Base-by-base conservation (phyloP, 2,888 invertebrate genomes). In the Mythimna vitellina region DNA sequence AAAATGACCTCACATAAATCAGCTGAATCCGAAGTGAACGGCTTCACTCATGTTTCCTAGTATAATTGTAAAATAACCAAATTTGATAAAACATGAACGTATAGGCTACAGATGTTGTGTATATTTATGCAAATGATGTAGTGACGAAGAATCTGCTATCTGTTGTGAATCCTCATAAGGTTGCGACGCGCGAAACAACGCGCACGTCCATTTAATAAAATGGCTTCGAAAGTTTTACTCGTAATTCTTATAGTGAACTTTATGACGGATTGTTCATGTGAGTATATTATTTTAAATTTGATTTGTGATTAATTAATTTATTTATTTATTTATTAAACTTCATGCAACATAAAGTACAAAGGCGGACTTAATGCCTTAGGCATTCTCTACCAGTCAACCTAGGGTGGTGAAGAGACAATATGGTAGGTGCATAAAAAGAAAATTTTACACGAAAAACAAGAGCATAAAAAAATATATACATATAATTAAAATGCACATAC, bases 201-300 rank as follows among this genome's bases (percentile, higher is more conserved):
- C 78, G 65, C 63, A 49, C 56, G 65, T 68, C 35, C 10, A 8
- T 58, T 49, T 6, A 17, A 14, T 57, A 73, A 67, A 72, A 78
- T 83, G 80, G 70, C 49, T 72, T 75, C 63, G 3, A 72, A 76
- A 73, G 73, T 22, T 35, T 65, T 78, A 3, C 62, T 78, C 1
- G 29, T 77, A n/a, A 53, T 81, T 29, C 1, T 82, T 65, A 22
- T 77, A 51, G 64, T 86, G 60, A 70, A n/a, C 57, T 63, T 67
- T 22, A 32, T 71, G 54, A 46, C 54, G 1, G 67, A 73, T 56
- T 56, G n/a, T 70, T 72, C 84, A 70, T 38, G 84, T 84, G 32
- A 84, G 84, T 84, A 64, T 60, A 14, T 58, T 29, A 8, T 14
- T 60, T 12, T 14, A 14, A 1, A 17, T 35, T 5, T 22, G 1